Percentiles rank a stretch among this genome's conserved stretches.
Conservation (phyloP, 2,888 invertebrate species). For the Drosophila paracracens region DNA sequence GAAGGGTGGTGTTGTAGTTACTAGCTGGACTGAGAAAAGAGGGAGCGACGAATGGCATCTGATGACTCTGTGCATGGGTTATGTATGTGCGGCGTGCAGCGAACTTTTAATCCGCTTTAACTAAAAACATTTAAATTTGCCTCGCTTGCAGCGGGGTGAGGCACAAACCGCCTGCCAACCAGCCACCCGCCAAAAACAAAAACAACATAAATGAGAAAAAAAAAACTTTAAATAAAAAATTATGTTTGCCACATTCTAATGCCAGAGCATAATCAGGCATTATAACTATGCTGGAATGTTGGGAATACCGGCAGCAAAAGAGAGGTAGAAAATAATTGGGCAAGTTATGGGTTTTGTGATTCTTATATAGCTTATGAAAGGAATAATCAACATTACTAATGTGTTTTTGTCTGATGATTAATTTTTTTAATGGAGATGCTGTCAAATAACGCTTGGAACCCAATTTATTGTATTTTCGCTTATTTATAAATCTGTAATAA, state of each 20-base stretch:
- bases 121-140: conserved; percentile 80
- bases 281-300: conserved; percentile 26
- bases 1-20: background rate
- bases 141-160: conserved; percentile 23
- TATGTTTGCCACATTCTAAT: conserved; percentile 55
- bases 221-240: conserved; percentile 49
- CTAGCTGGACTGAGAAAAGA: conserved; percentile 30
- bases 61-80: conserved; percentile 64
- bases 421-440: background rate
- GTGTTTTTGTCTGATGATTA: background rate
- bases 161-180: conserved; percentile 46
- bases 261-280: conserved; percentile 30
- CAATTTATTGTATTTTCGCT: background rate
- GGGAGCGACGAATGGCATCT: conserved; percentile 3
- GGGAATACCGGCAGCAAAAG: background rate
- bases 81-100: conserved; percentile 81
- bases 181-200: conserved; percentile 32
- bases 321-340: background rate
- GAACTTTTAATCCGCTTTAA: conserved; percentile 81
- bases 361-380: background rate
- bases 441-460: background rate
- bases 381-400: background rate
- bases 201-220: conserved; percentile 15
- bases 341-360: background rate
- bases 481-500: background rate